A percentile compares a stretch with the other conserved stretches of the same genome.
Conservation (phyloP, 2,888 invertebrate species). For the Drosophila setosimentum region DNA sequence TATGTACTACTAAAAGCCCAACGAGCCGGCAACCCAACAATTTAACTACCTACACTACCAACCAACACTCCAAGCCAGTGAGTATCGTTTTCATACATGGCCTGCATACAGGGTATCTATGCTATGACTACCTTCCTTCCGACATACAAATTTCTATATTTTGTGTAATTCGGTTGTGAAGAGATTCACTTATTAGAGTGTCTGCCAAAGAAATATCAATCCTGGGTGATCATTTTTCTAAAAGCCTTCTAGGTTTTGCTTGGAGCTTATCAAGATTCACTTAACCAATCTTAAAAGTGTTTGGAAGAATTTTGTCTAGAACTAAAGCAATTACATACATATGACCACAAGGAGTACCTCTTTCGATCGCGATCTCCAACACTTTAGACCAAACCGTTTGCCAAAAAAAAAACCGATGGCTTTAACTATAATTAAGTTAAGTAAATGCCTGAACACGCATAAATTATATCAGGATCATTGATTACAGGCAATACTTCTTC, state of each 20-base stretch:
- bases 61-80: conserved; percentile 8
- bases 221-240: background rate
- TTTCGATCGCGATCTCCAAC: background rate
- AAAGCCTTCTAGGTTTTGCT: background rate
- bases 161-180: background rate
- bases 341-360: background rate
- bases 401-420: background rate
- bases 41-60: conserved; percentile 6
- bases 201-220: no score
- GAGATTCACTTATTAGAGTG: background rate
- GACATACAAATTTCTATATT: background rate
- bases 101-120: conserved; percentile 32
- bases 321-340: background rate
- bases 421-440: background rate
- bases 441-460: background rate
- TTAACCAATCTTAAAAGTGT: background rate
- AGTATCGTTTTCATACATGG: conserved; percentile 4
- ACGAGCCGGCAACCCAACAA: conserved; percentile 24
- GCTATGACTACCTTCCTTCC: background rate
- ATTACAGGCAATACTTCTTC: background rate
- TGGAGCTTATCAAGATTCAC: background rate
- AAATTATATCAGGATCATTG: background rate
- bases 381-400: background rate
- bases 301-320: background rate
- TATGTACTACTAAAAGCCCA: conserved; percentile 36